Evolutionary conservation across 2,888 invertebrate species (phyloP).

Genomic region (Pegoplata infirma): DNA sequence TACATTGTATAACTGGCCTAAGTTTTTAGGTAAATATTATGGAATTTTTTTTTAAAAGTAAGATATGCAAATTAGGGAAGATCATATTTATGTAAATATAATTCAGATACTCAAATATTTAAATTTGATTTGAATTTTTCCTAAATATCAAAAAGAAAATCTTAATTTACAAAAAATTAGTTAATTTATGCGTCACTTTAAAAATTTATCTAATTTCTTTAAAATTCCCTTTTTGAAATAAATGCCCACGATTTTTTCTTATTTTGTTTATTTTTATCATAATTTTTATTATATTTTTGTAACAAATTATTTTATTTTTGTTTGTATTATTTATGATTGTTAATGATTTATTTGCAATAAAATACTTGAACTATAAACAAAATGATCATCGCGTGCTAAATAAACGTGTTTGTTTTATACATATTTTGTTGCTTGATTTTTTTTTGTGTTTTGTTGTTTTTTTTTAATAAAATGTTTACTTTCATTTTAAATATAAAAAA

Average conservation of each 20-base stretch:
- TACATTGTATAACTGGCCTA: not conserved
- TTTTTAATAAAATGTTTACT: slow-evolving; percentile 45
- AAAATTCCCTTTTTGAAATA: too few relatives aligned
- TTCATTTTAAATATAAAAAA: slow-evolving; percentile 33
- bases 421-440: slow-evolving; percentile 49
- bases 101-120: too few relatives aligned
- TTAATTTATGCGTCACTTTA: too few relatives aligned
- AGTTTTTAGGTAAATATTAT: not conserved
- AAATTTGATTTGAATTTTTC: too few relatives aligned
- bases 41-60: too few relatives aligned
- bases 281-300: not conserved
- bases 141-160: too few relatives aligned
- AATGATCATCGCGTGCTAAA: slow-evolving; percentile 66
- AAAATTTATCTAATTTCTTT: too few relatives aligned
- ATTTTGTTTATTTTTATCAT: too few relatives aligned
- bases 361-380: slow-evolving; percentile 28
- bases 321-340: slow-evolving; percentile 33
- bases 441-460: slow-evolving; percentile 60
- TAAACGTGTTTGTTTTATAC: slow-evolving; percentile 68
- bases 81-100: too few relatives aligned
- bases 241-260: too few relatives aligned
- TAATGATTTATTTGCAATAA: slow-evolving; percentile 28
- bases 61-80: too few relatives aligned
- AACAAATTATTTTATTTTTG: not conserved
- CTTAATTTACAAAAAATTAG: too few relatives aligned